A percentile compares a stretch with the other conserved stretches of the same genome.
Evolutionary conservation across 1,140 invertebrate genomes (phyloP).

Genomic region (Lithobius niger): DNA sequence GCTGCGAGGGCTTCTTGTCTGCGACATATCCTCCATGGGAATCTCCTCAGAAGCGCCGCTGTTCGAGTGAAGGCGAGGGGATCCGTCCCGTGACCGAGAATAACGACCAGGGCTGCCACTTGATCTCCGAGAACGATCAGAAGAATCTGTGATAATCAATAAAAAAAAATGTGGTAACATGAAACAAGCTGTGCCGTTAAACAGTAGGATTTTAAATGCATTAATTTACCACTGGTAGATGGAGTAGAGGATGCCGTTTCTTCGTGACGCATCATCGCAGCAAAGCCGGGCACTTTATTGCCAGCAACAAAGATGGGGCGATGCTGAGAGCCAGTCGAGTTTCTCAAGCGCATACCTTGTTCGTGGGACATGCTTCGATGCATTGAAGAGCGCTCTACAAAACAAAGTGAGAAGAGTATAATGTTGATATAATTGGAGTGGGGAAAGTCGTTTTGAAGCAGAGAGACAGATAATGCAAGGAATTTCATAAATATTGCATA

Average conservation of each 20-base stretch:
- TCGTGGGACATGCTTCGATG: slow-evolving; percentile 17
- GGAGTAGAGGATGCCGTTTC: background rate
- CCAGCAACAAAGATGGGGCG: slow-evolving; percentile 42
- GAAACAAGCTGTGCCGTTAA: background rate
- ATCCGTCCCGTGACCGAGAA: slow-evolving; percentile 48
- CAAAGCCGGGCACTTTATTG: slow-evolving; percentile 51
- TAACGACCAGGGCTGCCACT: slow-evolving; percentile 17
- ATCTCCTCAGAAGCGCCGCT: slow-evolving; percentile 62
- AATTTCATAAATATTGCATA: no score
- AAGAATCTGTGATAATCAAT: slow-evolving; percentile 14
- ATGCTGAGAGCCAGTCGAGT: slow-evolving; percentile 19
- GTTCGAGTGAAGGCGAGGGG: slow-evolving; percentile 53
- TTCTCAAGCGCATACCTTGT: slow-evolving; percentile 12
- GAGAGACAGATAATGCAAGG: no score
- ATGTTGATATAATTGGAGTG: no score
- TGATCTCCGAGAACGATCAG: slow-evolving; percentile 23
- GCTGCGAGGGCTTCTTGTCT: slow-evolving; percentile 16
- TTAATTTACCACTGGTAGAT: background rate
- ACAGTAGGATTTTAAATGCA: background rate
- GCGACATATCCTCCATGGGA: slow-evolving; percentile 58
- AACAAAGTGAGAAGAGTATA: no score
- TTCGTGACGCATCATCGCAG: slow-evolving; percentile 45
- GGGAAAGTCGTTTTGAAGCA: no score
- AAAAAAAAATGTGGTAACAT: background rate
- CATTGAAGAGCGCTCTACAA: slow-evolving; percentile 10